These are phyloP conservation scores for Eupeodes luniger DNA, from an alignment of 2,888 invertebrate genomes.

Conservation along the genomic window DNA sequence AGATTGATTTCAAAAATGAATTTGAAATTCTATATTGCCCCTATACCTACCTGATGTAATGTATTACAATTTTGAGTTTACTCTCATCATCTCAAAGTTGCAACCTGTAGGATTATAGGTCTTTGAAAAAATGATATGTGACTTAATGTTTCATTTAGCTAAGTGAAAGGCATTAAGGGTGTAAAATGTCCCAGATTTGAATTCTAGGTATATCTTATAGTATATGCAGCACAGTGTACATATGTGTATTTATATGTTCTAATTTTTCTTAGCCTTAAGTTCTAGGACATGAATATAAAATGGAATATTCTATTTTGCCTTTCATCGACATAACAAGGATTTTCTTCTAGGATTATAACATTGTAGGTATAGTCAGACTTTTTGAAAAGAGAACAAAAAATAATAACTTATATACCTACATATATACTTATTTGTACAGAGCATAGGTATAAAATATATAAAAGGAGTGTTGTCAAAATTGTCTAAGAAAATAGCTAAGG, in stretches of 20 bases:
- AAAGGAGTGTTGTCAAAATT: constrained; percentile 31
- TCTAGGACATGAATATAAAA: constrained; percentile 38
- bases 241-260: not conserved
- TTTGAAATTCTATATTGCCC: constrained; percentile 21
- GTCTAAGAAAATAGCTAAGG: constrained; percentile 35
- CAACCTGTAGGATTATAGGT: constrained; percentile 29
- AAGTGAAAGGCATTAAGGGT: constrained; percentile 26
- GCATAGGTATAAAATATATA: not conserved
- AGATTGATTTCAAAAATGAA: constrained; percentile 56
- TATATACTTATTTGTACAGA: not conserved
- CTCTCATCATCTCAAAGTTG: not conserved
- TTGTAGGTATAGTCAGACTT: not conserved
- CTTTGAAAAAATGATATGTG: not conserved
- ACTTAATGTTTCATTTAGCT: constrained; percentile 25
- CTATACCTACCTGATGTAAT: not conserved
- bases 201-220: not conserved
- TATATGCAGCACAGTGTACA: not conserved
- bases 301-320: constrained; percentile 24
- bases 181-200: constrained; percentile 31
- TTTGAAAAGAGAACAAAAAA: constrained; percentile 16
- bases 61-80: constrained; percentile 16
- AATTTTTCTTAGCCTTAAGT: constrained; percentile 21
- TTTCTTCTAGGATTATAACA: not conserved
- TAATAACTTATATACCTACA: not conserved
- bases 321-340: constrained; percentile 18